Percentiles rank a stretch among this genome's conserved stretches.
Conservation (phyloP, 2,113 vertebrate species). For the Oreochromis niloticus region DNA sequence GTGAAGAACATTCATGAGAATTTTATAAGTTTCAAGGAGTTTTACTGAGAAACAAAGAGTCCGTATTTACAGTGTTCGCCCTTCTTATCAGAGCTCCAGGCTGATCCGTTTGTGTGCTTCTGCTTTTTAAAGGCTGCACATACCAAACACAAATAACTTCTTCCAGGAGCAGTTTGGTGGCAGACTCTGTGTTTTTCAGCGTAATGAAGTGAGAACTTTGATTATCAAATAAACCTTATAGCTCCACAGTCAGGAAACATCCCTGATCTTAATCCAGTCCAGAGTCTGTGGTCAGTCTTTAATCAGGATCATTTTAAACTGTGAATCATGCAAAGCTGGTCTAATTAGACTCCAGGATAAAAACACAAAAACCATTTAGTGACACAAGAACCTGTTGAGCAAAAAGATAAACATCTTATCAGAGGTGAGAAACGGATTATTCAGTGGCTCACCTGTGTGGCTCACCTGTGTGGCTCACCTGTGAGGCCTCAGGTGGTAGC, state of each 20-base stretch:
- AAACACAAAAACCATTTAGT: neutral
- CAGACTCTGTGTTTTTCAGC: neutral
- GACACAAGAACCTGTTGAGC: neutral
- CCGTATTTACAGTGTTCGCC: neutral
- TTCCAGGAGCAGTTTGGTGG: neutral
- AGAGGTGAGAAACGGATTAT: neutral
- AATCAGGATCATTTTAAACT: neutral
- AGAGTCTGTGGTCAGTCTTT: neutral
- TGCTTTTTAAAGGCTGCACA: neutral
- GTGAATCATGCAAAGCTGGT: neutral
- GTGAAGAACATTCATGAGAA: neutral
- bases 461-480: neutral
- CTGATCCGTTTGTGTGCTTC: neutral
- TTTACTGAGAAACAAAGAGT: neutral
- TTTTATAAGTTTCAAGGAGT: neutral
- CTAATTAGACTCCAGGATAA: neutral
- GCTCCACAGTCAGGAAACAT: neutral
- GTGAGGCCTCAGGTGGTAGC: slow-evolving; percentile 2
- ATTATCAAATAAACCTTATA: neutral
- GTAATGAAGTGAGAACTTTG: neutral
- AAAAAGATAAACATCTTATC: neutral
- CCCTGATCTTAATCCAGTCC: neutral
- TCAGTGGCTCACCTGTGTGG: neutral
- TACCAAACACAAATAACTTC: rapidly evolving
- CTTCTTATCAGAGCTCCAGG: neutral